A percentile compares a stretch with the other conserved stretches of the same genome.
Evolutionary conservation across 2,113 vertebrate species (phyloP).

Genomic region (Pyrgilauda ruficollis): DNA sequence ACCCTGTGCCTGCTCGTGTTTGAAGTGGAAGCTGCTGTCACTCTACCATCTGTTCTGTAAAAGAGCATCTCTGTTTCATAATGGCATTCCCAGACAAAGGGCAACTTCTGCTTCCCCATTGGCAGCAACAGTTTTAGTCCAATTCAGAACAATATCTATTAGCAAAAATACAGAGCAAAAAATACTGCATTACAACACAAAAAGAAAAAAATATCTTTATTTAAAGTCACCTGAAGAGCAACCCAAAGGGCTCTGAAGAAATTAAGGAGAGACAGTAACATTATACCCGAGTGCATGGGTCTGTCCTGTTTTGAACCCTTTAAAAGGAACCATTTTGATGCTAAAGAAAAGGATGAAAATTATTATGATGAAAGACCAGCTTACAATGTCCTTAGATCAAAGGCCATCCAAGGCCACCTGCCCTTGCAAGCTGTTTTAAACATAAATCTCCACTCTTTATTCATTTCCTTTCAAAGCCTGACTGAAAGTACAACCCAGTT

Average conservation of each 20-base stretch:
- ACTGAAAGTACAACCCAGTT: background rate
- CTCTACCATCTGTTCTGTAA: slow-evolving; percentile 35
- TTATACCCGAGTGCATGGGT: fast-evolving
- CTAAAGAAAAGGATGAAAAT: background rate
- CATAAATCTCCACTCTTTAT: background rate
- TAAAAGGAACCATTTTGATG: background rate
- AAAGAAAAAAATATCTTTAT: background rate
- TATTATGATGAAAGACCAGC: background rate
- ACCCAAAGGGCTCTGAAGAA: background rate
- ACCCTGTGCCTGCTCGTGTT: background rate
- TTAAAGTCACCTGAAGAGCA: background rate
- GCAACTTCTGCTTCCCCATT: background rate
- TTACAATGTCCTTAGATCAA: background rate
- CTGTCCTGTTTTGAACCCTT: background rate
- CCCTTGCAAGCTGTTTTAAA: background rate
- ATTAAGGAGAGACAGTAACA: background rate
- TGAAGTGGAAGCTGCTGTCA: slow-evolving; percentile 37
- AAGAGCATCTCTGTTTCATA: background rate
- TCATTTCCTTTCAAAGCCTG: background rate
- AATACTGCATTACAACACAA: background rate
- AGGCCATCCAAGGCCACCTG: background rate
- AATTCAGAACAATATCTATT: background rate
- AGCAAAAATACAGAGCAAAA: background rate
- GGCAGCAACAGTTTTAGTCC: background rate
- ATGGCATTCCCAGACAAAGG: background rate